Evolutionary conservation across 1,140 invertebrate genomes (phyloP).

Genomic region (Penaeus chinensis): DNA sequence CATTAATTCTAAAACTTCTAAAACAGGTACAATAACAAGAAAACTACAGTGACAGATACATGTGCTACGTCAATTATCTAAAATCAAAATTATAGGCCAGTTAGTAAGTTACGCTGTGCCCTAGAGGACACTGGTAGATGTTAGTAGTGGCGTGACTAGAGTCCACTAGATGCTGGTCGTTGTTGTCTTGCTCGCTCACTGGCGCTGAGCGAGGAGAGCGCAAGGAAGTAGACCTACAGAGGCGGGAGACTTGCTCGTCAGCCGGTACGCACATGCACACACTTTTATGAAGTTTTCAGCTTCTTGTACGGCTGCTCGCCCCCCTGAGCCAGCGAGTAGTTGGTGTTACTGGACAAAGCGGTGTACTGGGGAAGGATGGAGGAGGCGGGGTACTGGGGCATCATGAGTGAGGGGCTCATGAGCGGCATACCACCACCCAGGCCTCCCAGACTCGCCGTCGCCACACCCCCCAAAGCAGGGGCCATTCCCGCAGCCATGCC

Average conservation of each 20-base stretch:
- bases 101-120: constrained; percentile 63
- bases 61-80: constrained; percentile 59
- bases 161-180: constrained; percentile 61
- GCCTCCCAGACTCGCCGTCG: constrained; percentile 38
- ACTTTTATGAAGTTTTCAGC: constrained; percentile 64
- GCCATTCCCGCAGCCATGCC: constrained; percentile 44
- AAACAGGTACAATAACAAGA: constrained; percentile 61
- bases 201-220: constrained; percentile 40
- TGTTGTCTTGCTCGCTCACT: constrained; percentile 43
- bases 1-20: constrained; percentile 61
- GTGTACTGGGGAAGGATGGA: constrained; percentile 57
- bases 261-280: constrained; percentile 47
- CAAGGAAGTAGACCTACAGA: constrained; percentile 51
- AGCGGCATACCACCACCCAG: constrained; percentile 42
- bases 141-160: constrained; percentile 63
- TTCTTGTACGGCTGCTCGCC: constrained; percentile 64
- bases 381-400: constrained; percentile 54
- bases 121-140: constrained; percentile 55
- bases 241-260: constrained; percentile 53
- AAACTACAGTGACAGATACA: constrained; percentile 61
- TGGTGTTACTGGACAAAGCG: constrained; percentile 61
- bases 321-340: constrained; percentile 54
- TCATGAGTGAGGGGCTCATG: constrained; percentile 37
- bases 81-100: constrained; percentile 59
- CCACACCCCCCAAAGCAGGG: constrained; percentile 40